Conservation (phyloP, 1,140 invertebrate species). For the Andrena cerasifolii region DNA sequence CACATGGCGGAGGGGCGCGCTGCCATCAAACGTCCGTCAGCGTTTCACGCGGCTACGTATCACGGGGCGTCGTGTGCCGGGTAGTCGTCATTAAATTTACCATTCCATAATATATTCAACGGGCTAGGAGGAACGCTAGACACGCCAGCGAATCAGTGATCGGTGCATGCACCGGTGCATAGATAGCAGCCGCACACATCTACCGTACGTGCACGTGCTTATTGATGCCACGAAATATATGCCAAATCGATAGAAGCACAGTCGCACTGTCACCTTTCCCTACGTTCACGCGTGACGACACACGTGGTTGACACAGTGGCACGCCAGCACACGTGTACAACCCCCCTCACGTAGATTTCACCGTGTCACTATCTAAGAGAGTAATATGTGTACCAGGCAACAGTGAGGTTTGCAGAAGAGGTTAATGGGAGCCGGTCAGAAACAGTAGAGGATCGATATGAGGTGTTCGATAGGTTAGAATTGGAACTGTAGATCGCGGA, state of each 20-base stretch:
- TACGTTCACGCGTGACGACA: background rate
- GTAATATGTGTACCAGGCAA: too few species aligned
- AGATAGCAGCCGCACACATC: constrained; percentile 22
- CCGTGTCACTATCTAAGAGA: too few species aligned
- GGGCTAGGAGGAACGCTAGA: constrained; percentile 2
- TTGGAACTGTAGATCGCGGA: too few species aligned
- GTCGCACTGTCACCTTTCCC: background rate
- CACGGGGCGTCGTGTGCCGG: background rate
- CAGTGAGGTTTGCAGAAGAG: too few species aligned
- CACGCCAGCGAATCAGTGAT: constrained; percentile 37
- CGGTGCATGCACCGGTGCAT: constrained; percentile 28
- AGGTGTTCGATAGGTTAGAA: too few species aligned
- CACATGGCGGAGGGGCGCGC: background rate
- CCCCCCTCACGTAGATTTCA: background rate
- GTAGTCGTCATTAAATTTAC: constrained; percentile 34
- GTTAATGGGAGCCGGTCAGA: too few species aligned
- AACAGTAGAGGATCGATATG: too few species aligned
- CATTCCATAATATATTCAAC: constrained; percentile 49
- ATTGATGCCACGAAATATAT: constrained; percentile 73
- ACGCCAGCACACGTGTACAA: background rate
- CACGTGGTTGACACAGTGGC: constrained; percentile 27
- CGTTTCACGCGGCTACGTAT: background rate
- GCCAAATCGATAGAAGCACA: constrained; percentile 73
- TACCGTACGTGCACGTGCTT: constrained; percentile 33
- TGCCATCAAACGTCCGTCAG: constrained; percentile 2